These are phyloP conservation scores for Hirtodrosophila cameraria DNA, from an alignment of 2,888 invertebrate species.

Conservation along the genomic window DNA sequence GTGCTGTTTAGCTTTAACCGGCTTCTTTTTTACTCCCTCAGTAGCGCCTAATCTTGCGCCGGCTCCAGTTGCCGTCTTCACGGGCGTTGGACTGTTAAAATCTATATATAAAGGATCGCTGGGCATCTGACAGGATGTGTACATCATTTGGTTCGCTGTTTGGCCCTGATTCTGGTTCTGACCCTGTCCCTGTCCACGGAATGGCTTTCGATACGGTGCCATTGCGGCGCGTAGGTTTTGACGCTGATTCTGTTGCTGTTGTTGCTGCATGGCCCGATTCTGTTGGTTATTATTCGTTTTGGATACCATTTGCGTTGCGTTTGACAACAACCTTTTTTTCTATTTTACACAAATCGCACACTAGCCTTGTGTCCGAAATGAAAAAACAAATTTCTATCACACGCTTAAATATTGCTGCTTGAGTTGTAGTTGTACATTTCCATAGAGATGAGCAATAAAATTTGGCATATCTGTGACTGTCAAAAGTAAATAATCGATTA, in stretches of 20 bases:
- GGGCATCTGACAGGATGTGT: slow-evolving; percentile 83
- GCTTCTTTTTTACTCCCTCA: slow-evolving; percentile 63
- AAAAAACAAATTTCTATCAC: slow-evolving; percentile 28
- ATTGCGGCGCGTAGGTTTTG: slow-evolving; percentile 51
- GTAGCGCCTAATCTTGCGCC: neutral
- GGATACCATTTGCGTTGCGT: slow-evolving; percentile 57
- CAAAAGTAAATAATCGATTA: slow-evolving; percentile 4
- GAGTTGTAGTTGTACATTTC: slow-evolving; percentile 38
- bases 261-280: slow-evolving; percentile 57
- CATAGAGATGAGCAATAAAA: slow-evolving; percentile 37
- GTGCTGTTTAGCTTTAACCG: slow-evolving; percentile 49
- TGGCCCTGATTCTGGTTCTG: slow-evolving; percentile 17
- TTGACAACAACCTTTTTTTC: no score
- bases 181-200: slow-evolving; percentile 32
- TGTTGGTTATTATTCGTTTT: slow-evolving; percentile 67
- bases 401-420: slow-evolving; percentile 52
- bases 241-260: slow-evolving; percentile 56
- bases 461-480: slow-evolving; percentile 17
- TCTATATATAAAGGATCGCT: slow-evolving; percentile 84
- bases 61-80: slow-evolving; percentile 4
- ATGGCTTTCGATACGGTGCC: slow-evolving; percentile 73
- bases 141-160: slow-evolving; percentile 81
- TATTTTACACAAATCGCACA: no score
- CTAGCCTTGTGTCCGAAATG: no score
- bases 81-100: slow-evolving; percentile 81